A percentile compares a stretch with the other conserved stretches of the same genome.
Conservation (phyloP, 2,888 invertebrate species). For the Gymnoscelis rufifasciata region DNA sequence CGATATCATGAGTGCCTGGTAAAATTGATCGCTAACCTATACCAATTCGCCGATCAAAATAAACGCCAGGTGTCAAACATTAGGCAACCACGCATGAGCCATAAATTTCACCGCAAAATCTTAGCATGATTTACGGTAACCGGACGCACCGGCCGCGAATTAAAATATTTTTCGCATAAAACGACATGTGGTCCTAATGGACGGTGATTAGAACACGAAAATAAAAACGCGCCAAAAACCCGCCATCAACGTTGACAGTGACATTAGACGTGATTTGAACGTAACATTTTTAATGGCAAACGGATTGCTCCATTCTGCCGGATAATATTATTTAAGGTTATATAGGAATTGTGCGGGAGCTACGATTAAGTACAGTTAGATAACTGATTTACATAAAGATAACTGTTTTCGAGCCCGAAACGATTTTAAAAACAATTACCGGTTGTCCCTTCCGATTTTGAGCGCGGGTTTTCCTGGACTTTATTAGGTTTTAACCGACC, state of each 20-base stretch:
- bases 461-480: conserved; percentile 20
- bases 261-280: conserved; percentile 1
- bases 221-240: conserved; percentile 14
- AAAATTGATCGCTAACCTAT: no score
- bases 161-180: conserved; percentile 31
- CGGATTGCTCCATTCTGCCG: conserved; percentile 4
- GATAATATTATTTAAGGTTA: not conserved
- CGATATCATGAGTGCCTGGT: no score
- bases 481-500: conserved; percentile 16
- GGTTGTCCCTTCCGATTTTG: conserved; percentile 19
- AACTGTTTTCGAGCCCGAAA: conserved; percentile 12
- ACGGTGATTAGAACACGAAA: conserved; percentile 25
- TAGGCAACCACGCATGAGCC: conserved; percentile 11
- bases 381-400: conserved; percentile 12
- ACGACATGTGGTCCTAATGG: conserved; percentile 30
- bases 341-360: not conserved
- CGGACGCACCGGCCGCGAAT: conserved; percentile 23
- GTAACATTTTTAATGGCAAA: conserved; percentile 3
- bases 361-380: not conserved
- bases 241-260: conserved; percentile 12
- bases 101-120: conserved; percentile 18
- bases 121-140: conserved; percentile 25
- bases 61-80: conserved; percentile 20
- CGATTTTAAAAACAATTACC: conserved; percentile 19
- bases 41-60: not conserved